Base-by-base conservation (phyloP, 2,113 vertebrate species). In the Sminthopsis crassicaudata region DNA sequence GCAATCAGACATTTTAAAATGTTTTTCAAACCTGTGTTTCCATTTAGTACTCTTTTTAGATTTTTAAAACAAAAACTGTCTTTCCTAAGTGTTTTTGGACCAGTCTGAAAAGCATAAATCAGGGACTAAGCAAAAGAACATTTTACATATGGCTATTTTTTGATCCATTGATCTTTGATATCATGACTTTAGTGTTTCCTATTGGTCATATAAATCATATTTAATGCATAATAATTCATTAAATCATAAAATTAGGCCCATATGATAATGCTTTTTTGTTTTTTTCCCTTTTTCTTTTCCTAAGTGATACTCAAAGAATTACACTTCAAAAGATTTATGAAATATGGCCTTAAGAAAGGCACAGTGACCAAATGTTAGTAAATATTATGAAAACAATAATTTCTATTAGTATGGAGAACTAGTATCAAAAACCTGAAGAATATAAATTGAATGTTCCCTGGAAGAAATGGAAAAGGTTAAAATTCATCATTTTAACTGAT, bases 401-500 rank as follows among this genome's bases (percentile, higher is more conserved):
- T 98, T 98, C 98, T 98, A 99, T 99, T 97, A 98, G 98, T 98
- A 99, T 98, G 97, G 96, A 90, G 96, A 98, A 96, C 98, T 96
- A 97, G 98, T 98, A 98, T 97, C 96, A 98, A 98, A 98, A 97
- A 96, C 98, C 96, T 98, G 97, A 98, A 98, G 98, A 99, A 98
- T 99, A 98, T 98, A 98, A 99, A 99, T 98, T 98, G 98, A 98
- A 98, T 98, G 97, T 98, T 99, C 98, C 98, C 98, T 98, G 94
- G 97, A 98, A 98, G 97, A 99, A 99, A 97, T 92, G 46, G 98
- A 99, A 99, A 99, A 99, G 98, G 99, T 99, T 99, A 99, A 98
- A 99, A 99, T 99, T 99, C 98, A 99, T 99, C 99, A 99, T 98
- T 99, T 98, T 98, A 98, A 99, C 98, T 98, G 98, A 99, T 99